A percentile compares a stretch with the other conserved stretches of the same genome.
Conservation (phyloP, 2,888 invertebrate genomes). For the Drosophila nr. fundita region DNA sequence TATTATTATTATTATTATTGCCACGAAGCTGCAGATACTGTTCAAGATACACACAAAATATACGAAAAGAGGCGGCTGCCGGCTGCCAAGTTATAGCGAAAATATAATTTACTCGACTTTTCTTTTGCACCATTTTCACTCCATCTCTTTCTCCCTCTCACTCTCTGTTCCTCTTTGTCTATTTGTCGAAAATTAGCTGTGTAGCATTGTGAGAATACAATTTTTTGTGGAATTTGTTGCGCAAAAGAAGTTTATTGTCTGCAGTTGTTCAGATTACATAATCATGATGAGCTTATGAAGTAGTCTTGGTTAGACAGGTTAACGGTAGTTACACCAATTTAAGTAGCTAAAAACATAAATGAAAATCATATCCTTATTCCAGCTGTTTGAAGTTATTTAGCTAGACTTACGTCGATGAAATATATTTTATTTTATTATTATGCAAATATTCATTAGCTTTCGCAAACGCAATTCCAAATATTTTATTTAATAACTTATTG, state of each 20-base stretch:
- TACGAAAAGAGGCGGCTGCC: conserved; percentile 34
- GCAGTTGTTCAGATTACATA: conserved; percentile 73
- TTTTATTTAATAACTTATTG: background rate
- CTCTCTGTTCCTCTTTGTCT: conserved; percentile 1
- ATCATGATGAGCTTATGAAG: conserved; percentile 45
- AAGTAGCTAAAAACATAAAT: background rate
- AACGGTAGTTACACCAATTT: background rate
- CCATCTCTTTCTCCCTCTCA: background rate
- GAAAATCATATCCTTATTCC: background rate
- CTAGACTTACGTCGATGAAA: background rate
- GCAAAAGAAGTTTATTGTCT: conserved; percentile 73
- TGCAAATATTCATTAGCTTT: background rate
- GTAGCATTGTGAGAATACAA: conserved; percentile 72
- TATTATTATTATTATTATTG: conserved; percentile 68
- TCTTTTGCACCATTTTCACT: conserved; percentile 41
- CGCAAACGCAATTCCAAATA: background rate
- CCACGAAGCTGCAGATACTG: conserved; percentile 56
- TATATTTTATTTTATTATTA: background rate
- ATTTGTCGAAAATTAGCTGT: conserved; percentile 65
- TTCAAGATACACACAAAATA: conserved; percentile 27
- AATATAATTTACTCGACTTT: conserved; percentile 71
- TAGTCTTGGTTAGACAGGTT: conserved; percentile 15
- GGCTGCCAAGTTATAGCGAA: conserved; percentile 70
- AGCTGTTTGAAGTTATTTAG: too few species aligned
- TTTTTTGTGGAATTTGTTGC: conserved; percentile 56